Evolutionary conservation across 2,797 vertebrate genomes (phyloP).

Genomic region (Premnoplex brunnescens): DNA sequence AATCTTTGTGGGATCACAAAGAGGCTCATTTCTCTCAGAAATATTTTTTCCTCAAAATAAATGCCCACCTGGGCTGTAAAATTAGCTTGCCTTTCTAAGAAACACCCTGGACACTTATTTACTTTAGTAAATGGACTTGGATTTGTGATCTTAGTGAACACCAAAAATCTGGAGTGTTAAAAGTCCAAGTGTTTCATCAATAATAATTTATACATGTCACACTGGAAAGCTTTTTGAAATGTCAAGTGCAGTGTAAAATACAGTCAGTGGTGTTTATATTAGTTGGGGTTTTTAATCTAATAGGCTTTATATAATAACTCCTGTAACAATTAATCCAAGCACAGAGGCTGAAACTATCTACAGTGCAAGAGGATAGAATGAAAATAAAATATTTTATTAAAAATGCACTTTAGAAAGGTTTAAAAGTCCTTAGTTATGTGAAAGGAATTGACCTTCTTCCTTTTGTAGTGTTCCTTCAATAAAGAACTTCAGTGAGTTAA

Average conservation of each 20-base stretch:
- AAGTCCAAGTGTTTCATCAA: not conserved
- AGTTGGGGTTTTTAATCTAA: not conserved
- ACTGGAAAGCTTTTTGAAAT: not conserved
- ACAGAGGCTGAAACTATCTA: slow-evolving; percentile 3
- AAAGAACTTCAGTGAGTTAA: slow-evolving; percentile 7
- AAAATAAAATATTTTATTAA: slow-evolving; percentile 33
- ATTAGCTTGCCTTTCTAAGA: not conserved
- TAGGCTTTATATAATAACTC: slow-evolving; percentile 25
- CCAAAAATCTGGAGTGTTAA: not conserved
- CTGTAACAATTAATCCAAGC: slow-evolving; percentile 30
- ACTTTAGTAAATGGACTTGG: not conserved
- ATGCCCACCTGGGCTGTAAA: not conserved
- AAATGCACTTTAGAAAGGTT: not conserved
- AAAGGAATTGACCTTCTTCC: not conserved
- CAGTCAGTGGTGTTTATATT: not conserved
- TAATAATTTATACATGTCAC: not conserved
- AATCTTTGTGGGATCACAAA: not conserved
- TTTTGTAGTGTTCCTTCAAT: not conserved
- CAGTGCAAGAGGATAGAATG: not conserved
- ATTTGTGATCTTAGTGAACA: not conserved
- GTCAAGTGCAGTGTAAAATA: not conserved
- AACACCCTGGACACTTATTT: not conserved
- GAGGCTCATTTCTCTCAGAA: not conserved
- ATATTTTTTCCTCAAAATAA: not conserved
- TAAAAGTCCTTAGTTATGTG: not conserved